Conservation (phyloP, 2,888 invertebrate genomes). For the Aphrophora alni region DNA sequence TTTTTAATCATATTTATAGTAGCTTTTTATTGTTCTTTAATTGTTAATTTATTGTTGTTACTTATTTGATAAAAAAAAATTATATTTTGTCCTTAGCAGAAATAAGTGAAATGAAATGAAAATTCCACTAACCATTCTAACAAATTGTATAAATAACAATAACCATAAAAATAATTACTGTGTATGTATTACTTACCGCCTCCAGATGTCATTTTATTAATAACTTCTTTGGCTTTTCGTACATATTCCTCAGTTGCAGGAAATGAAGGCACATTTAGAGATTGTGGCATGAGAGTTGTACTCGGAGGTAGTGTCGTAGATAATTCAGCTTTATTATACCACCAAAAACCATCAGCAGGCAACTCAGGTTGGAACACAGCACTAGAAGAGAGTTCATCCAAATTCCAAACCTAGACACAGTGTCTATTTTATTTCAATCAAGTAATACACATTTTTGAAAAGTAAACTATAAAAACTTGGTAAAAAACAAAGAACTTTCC, state of each 20-base stretch:
- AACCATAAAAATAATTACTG: too few relatives aligned
- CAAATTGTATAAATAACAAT: too few relatives aligned
- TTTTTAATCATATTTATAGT: too few relatives aligned
- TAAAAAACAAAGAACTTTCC: background rate
- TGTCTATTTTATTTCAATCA: too few relatives aligned
- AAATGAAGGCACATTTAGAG: conserved; percentile 57
- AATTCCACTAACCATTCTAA: too few relatives aligned
- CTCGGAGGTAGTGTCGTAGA: conserved; percentile 48
- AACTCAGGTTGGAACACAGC: conserved; percentile 51
- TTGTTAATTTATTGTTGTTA: too few relatives aligned
- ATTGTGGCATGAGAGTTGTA: conserved; percentile 55
- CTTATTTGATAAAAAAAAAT: too few relatives aligned
- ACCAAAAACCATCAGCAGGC: conserved; percentile 24
- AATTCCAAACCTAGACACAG: conserved; percentile 60
- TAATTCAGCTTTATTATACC: conserved; percentile 51
- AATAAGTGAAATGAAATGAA: too few relatives aligned
- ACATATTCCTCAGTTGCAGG: conserved; percentile 64
- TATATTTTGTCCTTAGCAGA: too few relatives aligned
- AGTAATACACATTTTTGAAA: background rate
- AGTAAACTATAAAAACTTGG: too few relatives aligned
- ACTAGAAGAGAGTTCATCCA: conserved; percentile 59
- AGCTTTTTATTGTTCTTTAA: too few relatives aligned
- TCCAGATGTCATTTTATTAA: conserved; percentile 62
- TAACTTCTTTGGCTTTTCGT: conserved; percentile 66
- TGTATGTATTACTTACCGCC: conserved; percentile 60